A percentile compares a stretch with the other conserved stretches of the same genome.
Evolutionary conservation across 2,888 invertebrate genomes (phyloP).

Genomic region (Drosophila mimetica): DNA sequence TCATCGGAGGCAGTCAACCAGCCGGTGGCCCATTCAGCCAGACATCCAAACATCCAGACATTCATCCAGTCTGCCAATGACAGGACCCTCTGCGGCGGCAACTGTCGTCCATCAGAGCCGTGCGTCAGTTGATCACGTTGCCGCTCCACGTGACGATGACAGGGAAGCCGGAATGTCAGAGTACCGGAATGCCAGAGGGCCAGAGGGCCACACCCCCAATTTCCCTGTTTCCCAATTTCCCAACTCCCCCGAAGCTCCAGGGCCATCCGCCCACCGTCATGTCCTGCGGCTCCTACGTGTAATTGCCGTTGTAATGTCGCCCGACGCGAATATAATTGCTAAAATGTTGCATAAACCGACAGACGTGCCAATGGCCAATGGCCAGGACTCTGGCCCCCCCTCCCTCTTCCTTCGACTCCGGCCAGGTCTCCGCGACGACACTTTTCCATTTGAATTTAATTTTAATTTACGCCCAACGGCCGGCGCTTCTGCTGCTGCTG

Average conservation of each 20-base stretch:
- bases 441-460: constrained; percentile 81
- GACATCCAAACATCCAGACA: constrained; percentile 18
- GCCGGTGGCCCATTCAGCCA: constrained; percentile 23
- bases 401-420: neutral
- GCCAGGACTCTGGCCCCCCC: constrained; percentile 13
- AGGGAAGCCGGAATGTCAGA: constrained; percentile 54
- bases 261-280: constrained; percentile 37
- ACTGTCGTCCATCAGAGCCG: constrained; percentile 69
- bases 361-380: constrained; percentile 72
- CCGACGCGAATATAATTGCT: constrained; percentile 81
- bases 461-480: constrained; percentile 79
- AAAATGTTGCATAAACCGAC: constrained; percentile 74
- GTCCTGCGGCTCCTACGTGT: constrained; percentile 71
- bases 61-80: constrained; percentile 57
- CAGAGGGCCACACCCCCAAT: neutral
- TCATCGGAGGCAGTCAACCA: constrained; percentile 20
- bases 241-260: neutral
- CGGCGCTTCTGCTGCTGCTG: constrained; percentile 49
- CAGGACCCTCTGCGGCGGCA: constrained; percentile 57
- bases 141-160: constrained; percentile 77
- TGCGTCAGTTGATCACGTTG: constrained; percentile 78
- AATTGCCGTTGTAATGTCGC: constrained; percentile 78
- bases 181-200: constrained; percentile 30
- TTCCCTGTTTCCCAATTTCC: no score
- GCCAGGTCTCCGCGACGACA: constrained; percentile 55